These are phyloP conservation scores for Stenodema calcarata DNA, from an alignment of 2,888 invertebrate genomes.

Conservation along the genomic window DNA sequence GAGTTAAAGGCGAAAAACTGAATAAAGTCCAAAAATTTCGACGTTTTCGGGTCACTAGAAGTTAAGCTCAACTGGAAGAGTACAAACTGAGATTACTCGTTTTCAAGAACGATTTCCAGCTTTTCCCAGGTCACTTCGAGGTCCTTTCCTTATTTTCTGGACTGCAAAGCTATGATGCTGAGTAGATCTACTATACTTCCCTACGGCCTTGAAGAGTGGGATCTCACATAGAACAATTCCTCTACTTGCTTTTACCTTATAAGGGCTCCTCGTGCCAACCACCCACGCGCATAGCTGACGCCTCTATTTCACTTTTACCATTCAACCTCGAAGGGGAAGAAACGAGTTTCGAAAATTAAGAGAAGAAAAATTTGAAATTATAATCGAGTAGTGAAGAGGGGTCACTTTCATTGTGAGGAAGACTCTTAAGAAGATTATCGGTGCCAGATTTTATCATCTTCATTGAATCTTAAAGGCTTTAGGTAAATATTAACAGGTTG, in stretches of 20 bases:
- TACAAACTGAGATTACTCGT: too few relatives aligned
- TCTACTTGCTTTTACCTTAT: not conserved
- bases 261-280: not conserved
- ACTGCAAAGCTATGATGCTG: too few relatives aligned
- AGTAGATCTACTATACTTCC: too few relatives aligned
- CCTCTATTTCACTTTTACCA: not conserved
- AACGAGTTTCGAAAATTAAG: not conserved
- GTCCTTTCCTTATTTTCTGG: too few relatives aligned
- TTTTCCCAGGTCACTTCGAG: too few relatives aligned
- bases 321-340: not conserved
- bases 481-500: not conserved
- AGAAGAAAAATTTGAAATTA: not conserved
- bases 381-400: not conserved
- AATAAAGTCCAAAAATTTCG: too few relatives aligned
- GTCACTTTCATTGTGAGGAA: not conserved
- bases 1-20: too few relatives aligned
- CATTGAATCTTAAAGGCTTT: not conserved
- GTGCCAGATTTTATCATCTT: not conserved
- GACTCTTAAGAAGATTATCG: not conserved
- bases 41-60: too few relatives aligned
- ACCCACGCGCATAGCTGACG: not conserved
- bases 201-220: too few relatives aligned
- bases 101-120: too few relatives aligned
- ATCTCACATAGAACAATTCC: too few relatives aligned
- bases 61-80: too few relatives aligned